phyloP scores from a whole-genome alignment of 2,113 vertebrate species.

The Amazona guildingii region DNA sequence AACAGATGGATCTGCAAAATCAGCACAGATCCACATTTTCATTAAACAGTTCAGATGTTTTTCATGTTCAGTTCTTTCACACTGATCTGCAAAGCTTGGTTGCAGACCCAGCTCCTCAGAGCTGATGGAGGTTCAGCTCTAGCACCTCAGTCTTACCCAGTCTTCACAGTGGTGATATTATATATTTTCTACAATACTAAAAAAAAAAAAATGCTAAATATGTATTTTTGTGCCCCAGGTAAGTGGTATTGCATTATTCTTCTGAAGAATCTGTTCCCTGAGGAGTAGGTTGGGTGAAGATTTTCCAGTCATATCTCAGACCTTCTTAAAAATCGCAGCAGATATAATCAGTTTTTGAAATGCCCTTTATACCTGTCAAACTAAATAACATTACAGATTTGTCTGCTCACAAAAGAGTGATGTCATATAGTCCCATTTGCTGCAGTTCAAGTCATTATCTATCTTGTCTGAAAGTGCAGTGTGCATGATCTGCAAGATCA shows the following conservation, averaged over 20 bases:
- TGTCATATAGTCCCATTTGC: conserved; percentile 70
- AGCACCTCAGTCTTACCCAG: neutral
- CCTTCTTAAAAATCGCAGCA: conserved; percentile 66
- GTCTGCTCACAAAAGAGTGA: conserved; percentile 65
- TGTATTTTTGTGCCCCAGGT: neutral
- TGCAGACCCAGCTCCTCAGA: neutral
- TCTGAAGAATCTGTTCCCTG: conserved; percentile 34
- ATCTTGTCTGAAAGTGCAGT: conserved; percentile 57
- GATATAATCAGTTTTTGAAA: conserved; percentile 71
- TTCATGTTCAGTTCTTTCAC: neutral
- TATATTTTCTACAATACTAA: conserved; percentile 1
- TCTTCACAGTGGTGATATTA: neutral
- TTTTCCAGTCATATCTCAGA: conserved; percentile 55
- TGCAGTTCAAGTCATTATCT: conserved; percentile 63
- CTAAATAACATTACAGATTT: conserved; percentile 69
- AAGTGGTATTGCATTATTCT: neutral
- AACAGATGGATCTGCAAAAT: neutral
- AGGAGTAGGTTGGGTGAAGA: conserved; percentile 20
- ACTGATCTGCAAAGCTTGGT: neutral
- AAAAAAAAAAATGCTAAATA: neutral
- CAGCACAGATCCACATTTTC: neutral
- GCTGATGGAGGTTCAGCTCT: neutral
- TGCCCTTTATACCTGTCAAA: conserved; percentile 73
- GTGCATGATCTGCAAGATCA: conserved; percentile 62
- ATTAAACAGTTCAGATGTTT: neutral